Base-by-base conservation (phyloP, 2,888 invertebrate species). In the Drosophila suboccidentalis region DNA sequence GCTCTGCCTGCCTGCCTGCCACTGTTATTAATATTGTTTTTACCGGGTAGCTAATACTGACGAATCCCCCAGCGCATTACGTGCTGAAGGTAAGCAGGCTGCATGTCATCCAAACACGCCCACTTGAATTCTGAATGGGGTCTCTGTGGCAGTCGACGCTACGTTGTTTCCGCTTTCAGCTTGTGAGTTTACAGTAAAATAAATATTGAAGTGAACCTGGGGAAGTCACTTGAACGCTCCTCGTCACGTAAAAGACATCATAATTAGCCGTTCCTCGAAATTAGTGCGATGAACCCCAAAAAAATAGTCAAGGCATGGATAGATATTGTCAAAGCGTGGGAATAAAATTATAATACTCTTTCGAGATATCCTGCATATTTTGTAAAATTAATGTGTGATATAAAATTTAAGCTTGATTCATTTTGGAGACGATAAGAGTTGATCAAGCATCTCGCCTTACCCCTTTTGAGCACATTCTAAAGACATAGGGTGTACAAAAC, bases 11-110 rank as follows among this genome's bases (percentile, higher is more conserved):
- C 63, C 78, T 77, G 73, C 41, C 75, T 68, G 69, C 44, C 75
- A 75, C 78, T 80, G 82, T 88, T 90, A 91, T 91, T 91, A 90
- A 90, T 91, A 90, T 90, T 90, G 90, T 91, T 90, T 82, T 82
- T 86, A 80, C 71, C 75, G 76, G 69, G 73, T 70, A 81, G 90
- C 89, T 89, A 90, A 83, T 90, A 90, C 88, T 78, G 86, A 80
- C 75, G 82, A 86, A 77, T 90, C 91, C 89, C 88, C 90, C 44
- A 64, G 89, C 75, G 91, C 78, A 90, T 90, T 88, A 87, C 90
- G 91, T 90, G 89, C 82, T 71, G 75, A 74, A 87, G 82, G 88
- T 87, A 88, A 88, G 67, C 60, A 67, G 75, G 82, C 86, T 84
- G 86, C 89, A 89, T 87, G 86, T 84, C 84, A 85, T 85, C 83